Evolutionary conservation across 2,113 vertebrate species (phyloP).

Genomic region (Dicerorhinus sumatrensis): DNA sequence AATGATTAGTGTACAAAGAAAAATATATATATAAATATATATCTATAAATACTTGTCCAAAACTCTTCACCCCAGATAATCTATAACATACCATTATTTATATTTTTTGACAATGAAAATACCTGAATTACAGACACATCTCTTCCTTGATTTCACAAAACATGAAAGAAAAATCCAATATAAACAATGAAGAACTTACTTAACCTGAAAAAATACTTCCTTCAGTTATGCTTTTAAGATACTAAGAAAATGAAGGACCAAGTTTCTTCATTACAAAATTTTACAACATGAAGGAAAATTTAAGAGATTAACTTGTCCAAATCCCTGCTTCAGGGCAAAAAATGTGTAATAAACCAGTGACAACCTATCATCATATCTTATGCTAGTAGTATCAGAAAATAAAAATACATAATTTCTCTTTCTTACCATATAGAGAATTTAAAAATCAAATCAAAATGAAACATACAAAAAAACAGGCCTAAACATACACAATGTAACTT

Average conservation of each 20-base stretch:
- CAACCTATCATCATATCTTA: background rate
- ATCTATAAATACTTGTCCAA: background rate
- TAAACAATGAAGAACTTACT: slow-evolving; percentile 26
- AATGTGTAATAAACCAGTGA: background rate
- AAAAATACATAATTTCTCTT: background rate
- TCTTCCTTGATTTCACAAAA: slow-evolving; percentile 27
- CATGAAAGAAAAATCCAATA: background rate
- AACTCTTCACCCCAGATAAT: background rate
- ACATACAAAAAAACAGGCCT: background rate
- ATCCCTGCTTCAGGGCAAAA: background rate
- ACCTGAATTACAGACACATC: background rate
- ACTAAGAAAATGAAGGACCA: background rate
- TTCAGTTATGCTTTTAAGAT: background rate
- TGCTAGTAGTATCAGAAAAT: background rate
- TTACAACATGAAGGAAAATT: background rate
- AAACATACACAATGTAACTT: background rate
- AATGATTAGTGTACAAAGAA: slow-evolving; percentile 5
- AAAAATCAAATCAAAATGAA: slow-evolving; percentile 42
- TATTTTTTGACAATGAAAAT: slow-evolving; percentile 26
- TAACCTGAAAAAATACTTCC: background rate
- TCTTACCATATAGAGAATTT: slow-evolving; percentile 32
- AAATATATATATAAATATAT: background rate
- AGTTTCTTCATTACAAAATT: background rate
- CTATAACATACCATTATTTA: background rate
- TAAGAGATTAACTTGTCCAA: background rate